phyloP scores from a whole-genome alignment of 2,113 vertebrate genomes.

The Theropithecus gelada region DNA sequence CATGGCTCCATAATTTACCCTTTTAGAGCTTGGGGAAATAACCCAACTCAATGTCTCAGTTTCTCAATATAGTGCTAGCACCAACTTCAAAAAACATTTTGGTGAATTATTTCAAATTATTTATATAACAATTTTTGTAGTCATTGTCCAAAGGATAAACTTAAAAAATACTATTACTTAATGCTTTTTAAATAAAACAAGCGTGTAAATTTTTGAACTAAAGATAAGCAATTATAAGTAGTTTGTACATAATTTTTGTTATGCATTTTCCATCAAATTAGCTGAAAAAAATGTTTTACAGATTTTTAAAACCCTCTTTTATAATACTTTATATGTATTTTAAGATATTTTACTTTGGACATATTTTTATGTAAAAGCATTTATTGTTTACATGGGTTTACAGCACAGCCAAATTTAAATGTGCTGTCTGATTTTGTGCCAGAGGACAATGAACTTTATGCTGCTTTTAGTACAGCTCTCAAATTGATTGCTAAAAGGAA shows the following conservation, averaged over 20 bases:
- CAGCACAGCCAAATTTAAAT: constrained; percentile 65
- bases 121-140: not conserved
- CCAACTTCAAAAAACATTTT: not conserved
- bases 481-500: constrained; percentile 53
- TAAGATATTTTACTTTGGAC: not conserved
- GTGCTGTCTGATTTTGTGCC: constrained; percentile 64
- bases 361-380: not conserved
- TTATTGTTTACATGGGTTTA: constrained; percentile 34
- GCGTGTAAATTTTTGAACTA: not conserved
- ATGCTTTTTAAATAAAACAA: not conserved
- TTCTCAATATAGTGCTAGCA: not conserved
- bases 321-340: not conserved
- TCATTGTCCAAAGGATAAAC: not conserved
- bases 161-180: not conserved
- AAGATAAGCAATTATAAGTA: not conserved
- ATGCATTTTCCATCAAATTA: not conserved
- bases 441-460: constrained; percentile 52
- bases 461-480: constrained; percentile 67
- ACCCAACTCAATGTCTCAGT: not conserved
- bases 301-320: not conserved
- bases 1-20: not conserved
- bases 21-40: not conserved
- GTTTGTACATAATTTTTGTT: not conserved
- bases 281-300: not conserved
- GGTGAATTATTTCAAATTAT: not conserved